Evolutionary conservation across 2,113 vertebrate genomes (phyloP).

Genomic region (Thinocorus orbignyianus): DNA sequence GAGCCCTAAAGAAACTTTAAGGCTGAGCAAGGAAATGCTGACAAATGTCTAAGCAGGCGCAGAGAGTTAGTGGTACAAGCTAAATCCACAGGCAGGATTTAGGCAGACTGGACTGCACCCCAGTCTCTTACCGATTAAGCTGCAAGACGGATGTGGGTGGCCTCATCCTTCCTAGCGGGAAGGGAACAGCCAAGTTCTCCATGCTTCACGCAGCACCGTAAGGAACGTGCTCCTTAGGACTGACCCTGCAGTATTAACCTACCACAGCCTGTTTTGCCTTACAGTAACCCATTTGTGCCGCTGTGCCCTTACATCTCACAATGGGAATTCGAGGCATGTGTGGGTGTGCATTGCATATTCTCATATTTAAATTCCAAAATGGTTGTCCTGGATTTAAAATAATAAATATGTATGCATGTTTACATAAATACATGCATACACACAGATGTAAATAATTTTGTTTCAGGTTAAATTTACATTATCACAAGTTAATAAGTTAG

Average conservation of each 20-base stretch:
- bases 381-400: neutral
- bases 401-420: neutral
- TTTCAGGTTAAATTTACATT: neutral
- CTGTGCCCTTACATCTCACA: neutral
- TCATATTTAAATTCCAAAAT: neutral
- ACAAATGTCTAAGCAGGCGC: neutral
- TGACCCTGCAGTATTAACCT: neutral
- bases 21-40: neutral
- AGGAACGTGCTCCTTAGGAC: neutral
- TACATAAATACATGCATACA: neutral
- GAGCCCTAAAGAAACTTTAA: neutral
- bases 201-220: rapidly evolving
- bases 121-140: neutral
- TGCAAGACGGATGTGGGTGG: neutral
- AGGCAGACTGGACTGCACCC: neutral
- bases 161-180: neutral
- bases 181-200: neutral
- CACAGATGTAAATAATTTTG: neutral
- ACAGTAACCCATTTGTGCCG: neutral
- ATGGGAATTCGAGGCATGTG: neutral
- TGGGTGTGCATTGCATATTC: neutral
- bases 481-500: neutral
- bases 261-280: neutral
- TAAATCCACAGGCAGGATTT: neutral
- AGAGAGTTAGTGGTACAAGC: neutral